A percentile compares a stretch with the other conserved stretches of the same genome.
Conservation (phyloP, 2,113 vertebrate species). For the Brachyhypopomus occidentalis region DNA sequence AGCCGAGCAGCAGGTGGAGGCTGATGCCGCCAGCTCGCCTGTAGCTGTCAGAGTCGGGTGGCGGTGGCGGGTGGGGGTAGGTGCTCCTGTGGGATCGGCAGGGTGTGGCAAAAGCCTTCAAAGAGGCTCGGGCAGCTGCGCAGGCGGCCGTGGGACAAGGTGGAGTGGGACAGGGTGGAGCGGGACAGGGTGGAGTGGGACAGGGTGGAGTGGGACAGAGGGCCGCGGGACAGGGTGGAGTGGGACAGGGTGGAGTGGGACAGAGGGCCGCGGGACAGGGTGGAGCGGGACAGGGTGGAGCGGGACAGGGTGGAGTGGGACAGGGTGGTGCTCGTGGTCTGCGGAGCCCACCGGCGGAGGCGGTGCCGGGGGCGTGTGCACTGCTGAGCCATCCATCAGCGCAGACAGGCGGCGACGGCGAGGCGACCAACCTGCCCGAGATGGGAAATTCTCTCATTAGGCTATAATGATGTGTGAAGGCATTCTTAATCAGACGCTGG, state of each 20-base stretch:
- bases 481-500: constrained; percentile 74
- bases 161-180: too few species aligned
- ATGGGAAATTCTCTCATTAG: constrained; percentile 70
- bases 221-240: too few species aligned
- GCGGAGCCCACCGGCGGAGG: constrained; percentile 36
- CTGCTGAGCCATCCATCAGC: constrained; percentile 71
- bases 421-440: constrained; percentile 53
- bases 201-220: background rate
- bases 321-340: background rate
- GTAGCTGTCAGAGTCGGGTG: background rate
- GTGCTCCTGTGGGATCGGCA: constrained; percentile 8
- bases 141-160: too few species aligned
- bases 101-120: constrained; percentile 20
- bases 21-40: too few species aligned
- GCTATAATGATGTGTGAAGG: constrained; percentile 75
- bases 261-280: background rate
- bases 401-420: constrained; percentile 67
- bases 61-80: background rate
- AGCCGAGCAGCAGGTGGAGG: background rate
- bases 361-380: constrained; percentile 55
- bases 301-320: too few species aligned
- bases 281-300: too few species aligned
- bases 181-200: too few species aligned
- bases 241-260: too few species aligned
- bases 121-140: constrained; percentile 17